phyloP scores from a whole-genome alignment of 2,113 vertebrate genomes.

The Baryphthengus martii region DNA sequence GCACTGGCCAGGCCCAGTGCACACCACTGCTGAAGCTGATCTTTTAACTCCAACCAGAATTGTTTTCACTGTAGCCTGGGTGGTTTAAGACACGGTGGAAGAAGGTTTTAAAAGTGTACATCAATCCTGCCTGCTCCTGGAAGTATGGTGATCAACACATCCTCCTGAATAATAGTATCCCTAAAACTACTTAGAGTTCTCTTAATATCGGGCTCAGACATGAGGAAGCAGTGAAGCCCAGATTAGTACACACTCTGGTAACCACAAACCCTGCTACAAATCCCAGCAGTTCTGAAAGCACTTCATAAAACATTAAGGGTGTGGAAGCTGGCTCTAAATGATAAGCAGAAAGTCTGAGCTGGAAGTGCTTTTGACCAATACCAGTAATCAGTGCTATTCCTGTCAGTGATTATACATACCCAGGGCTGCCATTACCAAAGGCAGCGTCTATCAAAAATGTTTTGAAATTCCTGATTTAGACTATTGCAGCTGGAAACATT shows the following conservation, averaged over 20 bases:
- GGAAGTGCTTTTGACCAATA: slow-evolving; percentile 8
- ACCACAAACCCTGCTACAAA: not conserved
- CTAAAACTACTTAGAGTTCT: not conserved
- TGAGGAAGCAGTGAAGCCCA: not conserved
- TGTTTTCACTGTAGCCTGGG: not conserved
- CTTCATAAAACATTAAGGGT: not conserved
- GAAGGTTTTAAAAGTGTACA: not conserved
- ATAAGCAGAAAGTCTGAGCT: not conserved
- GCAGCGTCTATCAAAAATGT: slow-evolving; percentile 11
- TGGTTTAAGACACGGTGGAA: not conserved
- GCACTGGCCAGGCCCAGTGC: not conserved
- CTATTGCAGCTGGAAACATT: slow-evolving; percentile 46
- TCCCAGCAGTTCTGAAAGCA: not conserved
- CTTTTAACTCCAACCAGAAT: not conserved
- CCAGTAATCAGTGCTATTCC: slow-evolving; percentile 46
- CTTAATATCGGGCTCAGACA: not conserved
- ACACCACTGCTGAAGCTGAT: not conserved
- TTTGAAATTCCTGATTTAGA: slow-evolving; percentile 41
- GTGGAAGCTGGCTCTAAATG: not conserved
- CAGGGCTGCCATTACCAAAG: slow-evolving; percentile 18
- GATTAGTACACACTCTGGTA: not conserved
- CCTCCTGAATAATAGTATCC: not conserved
- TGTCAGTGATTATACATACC: slow-evolving; percentile 36
- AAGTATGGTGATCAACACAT: not conserved
- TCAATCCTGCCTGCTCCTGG: not conserved